These are phyloP conservation scores for Chrysochloris asiatica DNA, from an alignment of 2,113 vertebrate genomes.

Conservation along the genomic window DNA sequence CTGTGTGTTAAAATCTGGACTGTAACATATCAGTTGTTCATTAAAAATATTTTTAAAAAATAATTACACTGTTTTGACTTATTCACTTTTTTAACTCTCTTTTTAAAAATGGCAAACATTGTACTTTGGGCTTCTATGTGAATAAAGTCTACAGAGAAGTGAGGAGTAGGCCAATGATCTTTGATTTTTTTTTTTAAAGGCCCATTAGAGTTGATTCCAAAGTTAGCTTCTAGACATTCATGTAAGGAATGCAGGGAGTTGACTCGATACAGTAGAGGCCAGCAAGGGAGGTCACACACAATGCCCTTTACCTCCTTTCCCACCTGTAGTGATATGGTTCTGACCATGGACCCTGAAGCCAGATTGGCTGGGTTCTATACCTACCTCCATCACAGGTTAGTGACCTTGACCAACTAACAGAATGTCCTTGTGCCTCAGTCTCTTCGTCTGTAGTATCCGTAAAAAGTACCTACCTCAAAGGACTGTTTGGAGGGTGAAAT, in stretches of 20 bases:
- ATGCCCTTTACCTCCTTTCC: neutral
- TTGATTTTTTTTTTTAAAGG: neutral
- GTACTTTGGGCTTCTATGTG: neutral
- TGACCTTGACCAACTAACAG: neutral
- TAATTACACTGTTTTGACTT: neutral
- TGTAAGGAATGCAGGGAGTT: neutral
- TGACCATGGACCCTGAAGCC: neutral
- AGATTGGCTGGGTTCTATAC: neutral
- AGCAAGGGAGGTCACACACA: neutral
- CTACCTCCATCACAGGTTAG: neutral
- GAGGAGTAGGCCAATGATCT: neutral
- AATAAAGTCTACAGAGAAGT: neutral
- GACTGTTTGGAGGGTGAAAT: neutral
- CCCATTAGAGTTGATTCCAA: neutral
- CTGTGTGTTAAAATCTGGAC: neutral
- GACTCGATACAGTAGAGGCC: neutral
- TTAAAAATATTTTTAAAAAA: constrained; percentile 37
- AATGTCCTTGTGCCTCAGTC: neutral
- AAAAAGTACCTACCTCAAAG: neutral
- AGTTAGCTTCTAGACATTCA: neutral
- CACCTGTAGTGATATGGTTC: neutral
- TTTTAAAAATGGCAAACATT: neutral
- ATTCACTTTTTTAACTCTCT: neutral
- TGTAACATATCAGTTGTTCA: neutral
- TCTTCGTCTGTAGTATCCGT: constrained; percentile 17